Conservation (phyloP, 30 jellyfish, hydroid and myxozoan species). For the Phacellophora camtschatica region DNA sequence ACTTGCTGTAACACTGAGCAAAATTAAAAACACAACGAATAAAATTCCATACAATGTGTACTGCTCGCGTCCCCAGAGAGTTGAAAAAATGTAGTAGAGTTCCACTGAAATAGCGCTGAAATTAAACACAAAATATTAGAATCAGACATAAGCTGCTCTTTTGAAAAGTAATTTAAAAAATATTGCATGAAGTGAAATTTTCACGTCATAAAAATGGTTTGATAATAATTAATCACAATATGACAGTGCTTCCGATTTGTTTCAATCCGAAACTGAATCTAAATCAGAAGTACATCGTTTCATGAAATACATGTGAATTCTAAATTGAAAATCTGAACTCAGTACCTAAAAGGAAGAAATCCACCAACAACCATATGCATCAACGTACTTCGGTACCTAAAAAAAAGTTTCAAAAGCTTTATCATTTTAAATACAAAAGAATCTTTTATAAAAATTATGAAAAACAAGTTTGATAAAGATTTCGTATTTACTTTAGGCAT, state of each 20-base stretch:
- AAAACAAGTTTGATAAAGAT: too few relatives aligned
- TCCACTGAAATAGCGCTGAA: slow-evolving; percentile 92
- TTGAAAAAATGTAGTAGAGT: slow-evolving; percentile 82
- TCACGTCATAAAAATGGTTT: too few relatives aligned
- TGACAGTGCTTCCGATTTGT: too few relatives aligned
- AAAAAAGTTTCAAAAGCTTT: too few relatives aligned
- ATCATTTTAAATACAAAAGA: too few relatives aligned
- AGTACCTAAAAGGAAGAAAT: slow-evolving; percentile 90
- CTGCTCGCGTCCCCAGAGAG: slow-evolving; percentile 94
- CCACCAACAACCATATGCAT: slow-evolving; percentile 93
- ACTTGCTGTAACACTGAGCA: slow-evolving; percentile 93
- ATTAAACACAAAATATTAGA: background rate
- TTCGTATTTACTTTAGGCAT: too few relatives aligned
- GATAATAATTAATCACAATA: too few relatives aligned
- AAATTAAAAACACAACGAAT: slow-evolving; percentile 74
- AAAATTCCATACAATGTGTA: slow-evolving; percentile 87
- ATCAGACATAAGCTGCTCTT: background rate
- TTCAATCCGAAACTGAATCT: too few relatives aligned
- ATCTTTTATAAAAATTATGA: too few relatives aligned
- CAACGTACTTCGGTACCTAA: slow-evolving; percentile 83
- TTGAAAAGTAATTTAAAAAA: background rate
- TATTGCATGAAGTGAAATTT: too few relatives aligned
- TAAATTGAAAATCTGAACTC: background rate
- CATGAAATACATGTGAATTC: too few relatives aligned
- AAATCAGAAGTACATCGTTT: too few relatives aligned